Conservation (phyloP, 30 jellyfish, hydroid and myxozoan species). For the Cassiopea andromeda region DNA sequence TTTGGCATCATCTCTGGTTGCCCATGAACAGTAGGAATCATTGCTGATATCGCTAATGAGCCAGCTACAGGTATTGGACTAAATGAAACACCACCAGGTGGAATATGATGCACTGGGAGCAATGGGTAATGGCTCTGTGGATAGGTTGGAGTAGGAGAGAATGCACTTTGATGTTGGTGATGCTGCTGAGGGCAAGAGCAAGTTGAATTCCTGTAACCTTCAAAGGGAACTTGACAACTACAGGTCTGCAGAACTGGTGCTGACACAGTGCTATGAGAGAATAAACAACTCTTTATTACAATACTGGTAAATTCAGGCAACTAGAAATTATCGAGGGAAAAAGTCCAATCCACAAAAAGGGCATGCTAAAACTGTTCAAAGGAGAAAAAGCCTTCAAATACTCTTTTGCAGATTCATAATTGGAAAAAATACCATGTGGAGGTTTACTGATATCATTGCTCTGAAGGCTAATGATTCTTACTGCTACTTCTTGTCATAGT, state of each 20-base stretch:
- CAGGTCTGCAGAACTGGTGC: slow-evolving; percentile 60
- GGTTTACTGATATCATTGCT: too few relatives aligned
- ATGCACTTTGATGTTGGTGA: slow-evolving; percentile 51
- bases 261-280: neutral
- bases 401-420: too few relatives aligned
- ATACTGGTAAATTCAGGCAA: too few relatives aligned
- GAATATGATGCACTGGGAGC: slow-evolving; percentile 65
- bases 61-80: slow-evolving; percentile 69
- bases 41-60: slow-evolving; percentile 49
- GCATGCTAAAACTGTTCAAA: too few relatives aligned
- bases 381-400: too few relatives aligned
- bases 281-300: neutral
- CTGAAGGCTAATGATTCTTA: too few relatives aligned
- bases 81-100: slow-evolving; percentile 58
- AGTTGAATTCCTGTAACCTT: slow-evolving; percentile 46
- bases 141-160: slow-evolving; percentile 45
- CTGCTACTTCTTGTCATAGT: too few relatives aligned
- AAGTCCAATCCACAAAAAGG: too few relatives aligned
- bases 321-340: too few relatives aligned
- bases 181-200: slow-evolving; percentile 68
- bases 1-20: slow-evolving; percentile 57
- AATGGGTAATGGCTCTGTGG: slow-evolving; percentile 60
- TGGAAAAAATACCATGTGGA: too few relatives aligned
- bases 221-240: slow-evolving; percentile 57
- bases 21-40: slow-evolving; percentile 56